Conservation (phyloP, 2,113 vertebrate genomes). For the Triplophysa siluroides region DNA sequence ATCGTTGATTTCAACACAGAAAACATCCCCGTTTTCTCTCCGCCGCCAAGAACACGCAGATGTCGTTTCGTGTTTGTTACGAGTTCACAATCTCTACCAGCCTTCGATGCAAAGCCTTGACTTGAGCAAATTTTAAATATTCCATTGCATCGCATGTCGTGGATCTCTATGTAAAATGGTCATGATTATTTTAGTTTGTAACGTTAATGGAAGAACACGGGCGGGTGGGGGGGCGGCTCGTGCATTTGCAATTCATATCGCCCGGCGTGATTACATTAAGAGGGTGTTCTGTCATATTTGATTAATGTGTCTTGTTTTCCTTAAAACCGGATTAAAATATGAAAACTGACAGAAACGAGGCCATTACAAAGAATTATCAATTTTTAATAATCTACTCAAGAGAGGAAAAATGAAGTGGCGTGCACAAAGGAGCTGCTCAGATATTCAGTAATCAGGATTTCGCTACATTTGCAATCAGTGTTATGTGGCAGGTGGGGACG, state of each 20-base stretch:
- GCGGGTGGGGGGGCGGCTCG: constrained; percentile 59
- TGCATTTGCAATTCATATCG: constrained; percentile 98
- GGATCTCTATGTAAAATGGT: constrained; percentile 82
- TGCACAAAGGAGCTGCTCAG: constrained; percentile 62
- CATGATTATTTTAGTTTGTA: constrained; percentile 94
- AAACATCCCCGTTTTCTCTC: constrained; percentile 68
- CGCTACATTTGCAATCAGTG: constrained; percentile 73
- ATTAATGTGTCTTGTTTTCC: constrained; percentile 95
- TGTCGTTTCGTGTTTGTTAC: constrained; percentile 66
- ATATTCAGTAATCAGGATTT: constrained; percentile 75
- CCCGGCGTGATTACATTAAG: constrained; percentile 94
- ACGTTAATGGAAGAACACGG: constrained; percentile 90
- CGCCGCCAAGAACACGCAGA: constrained; percentile 63
- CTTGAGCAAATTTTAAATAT: constrained; percentile 71
- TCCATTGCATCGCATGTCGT: constrained; percentile 70
- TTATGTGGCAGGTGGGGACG: constrained; percentile 60
- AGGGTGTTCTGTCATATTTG: constrained; percentile 94
- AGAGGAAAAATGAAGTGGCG: constrained; percentile 65
- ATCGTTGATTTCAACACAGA: constrained; percentile 69
- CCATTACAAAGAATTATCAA: constrained; percentile 90
- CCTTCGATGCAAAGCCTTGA: constrained; percentile 65
- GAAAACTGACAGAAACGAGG: constrained; percentile 92
- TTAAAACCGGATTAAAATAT: constrained; percentile 90
- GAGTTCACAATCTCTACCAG: constrained; percentile 42
- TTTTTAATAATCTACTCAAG: constrained; percentile 85